Base-by-base conservation (phyloP, 2,797 vertebrate genomes). In the Coendou prehensilis region DNA sequence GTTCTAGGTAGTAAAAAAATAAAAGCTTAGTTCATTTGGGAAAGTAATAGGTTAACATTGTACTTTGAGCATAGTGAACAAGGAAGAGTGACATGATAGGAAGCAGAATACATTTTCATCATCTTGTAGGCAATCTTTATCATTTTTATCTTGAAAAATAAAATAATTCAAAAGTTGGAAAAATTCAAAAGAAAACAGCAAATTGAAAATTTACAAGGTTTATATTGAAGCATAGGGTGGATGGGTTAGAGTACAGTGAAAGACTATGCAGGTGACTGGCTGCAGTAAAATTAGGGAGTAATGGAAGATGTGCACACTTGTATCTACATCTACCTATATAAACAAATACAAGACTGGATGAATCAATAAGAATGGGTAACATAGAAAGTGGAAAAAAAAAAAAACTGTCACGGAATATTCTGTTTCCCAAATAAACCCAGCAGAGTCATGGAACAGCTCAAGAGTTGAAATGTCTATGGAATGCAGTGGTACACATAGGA, bases 111-210 rank as follows among this genome's bases (percentile, higher is more conserved):
- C 37, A 73, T 7, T 84, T 61, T 86, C 9, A 59, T 45, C 20
- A 22, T 11, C n/a, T 89, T 79, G 9, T 79, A 87, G 18, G 13
- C 4, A 2, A 67, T 61, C 9, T 7, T 83, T 64, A 71, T 83
- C 0, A 57, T 82, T 94, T 92, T 87, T 81, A 54, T 83, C 86
- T 87, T 89, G 94, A n/a, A 28, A 79, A 79, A 28, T 18, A 73
- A 50, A 92, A 64, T 8, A 17, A 28, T 47, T 28, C 4, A 91
- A 88, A 14, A 78, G 30, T 92, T 69, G 93, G 37, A 11, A 18
- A 86, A 88, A 69, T 7, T 37, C 15, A 76, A 92, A 28, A 75
- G 9, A 82, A 81, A 83, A 57, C 4, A 80, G 33, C 15, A 41
- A 26, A 61, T 78, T 87, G 17, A 47, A 86, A 63, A 45, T 92